These are phyloP conservation scores for Hetaerina titia DNA, from an alignment of 2,888 invertebrate genomes.

Conservation along the genomic window DNA sequence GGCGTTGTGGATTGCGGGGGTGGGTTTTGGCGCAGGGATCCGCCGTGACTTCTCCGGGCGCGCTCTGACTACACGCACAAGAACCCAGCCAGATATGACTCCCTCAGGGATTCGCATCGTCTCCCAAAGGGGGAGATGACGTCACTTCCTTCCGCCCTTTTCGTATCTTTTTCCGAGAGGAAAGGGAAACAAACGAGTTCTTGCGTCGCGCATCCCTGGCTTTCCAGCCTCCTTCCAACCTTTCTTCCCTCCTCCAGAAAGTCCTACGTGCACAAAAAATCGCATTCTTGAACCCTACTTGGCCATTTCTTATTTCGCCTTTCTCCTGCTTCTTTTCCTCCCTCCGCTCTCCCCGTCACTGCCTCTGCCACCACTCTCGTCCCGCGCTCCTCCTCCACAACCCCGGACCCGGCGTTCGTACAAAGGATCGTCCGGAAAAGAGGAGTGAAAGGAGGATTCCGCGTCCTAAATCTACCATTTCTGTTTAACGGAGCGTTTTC, in stretches of 20 bases:
- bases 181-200: constrained; percentile 48
- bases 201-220: constrained; percentile 31
- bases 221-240: background rate
- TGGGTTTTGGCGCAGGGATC: background rate
- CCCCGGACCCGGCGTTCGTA: background rate
- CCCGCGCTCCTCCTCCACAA: background rate
- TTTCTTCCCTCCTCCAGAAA: background rate
- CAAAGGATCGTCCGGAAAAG: background rate
- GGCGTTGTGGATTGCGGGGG: background rate
- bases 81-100: constrained; percentile 52
- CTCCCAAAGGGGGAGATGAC: constrained; percentile 2
- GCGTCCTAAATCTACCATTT: background rate
- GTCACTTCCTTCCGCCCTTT: constrained; percentile 50
- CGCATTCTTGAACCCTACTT: background rate
- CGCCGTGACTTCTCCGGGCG: background rate
- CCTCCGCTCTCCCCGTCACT: background rate
- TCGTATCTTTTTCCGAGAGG: constrained; percentile 36
- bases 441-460: background rate
- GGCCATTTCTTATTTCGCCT: background rate
- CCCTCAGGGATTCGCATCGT: constrained; percentile 37
- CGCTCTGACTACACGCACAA: background rate
- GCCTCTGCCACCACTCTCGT: background rate
- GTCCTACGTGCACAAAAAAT: background rate
- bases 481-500: background rate
- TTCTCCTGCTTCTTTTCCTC: background rate